Evolutionary conservation across 2,113 vertebrate species (phyloP).

Genomic region (Pangasianodon hypophthalmus): DNA sequence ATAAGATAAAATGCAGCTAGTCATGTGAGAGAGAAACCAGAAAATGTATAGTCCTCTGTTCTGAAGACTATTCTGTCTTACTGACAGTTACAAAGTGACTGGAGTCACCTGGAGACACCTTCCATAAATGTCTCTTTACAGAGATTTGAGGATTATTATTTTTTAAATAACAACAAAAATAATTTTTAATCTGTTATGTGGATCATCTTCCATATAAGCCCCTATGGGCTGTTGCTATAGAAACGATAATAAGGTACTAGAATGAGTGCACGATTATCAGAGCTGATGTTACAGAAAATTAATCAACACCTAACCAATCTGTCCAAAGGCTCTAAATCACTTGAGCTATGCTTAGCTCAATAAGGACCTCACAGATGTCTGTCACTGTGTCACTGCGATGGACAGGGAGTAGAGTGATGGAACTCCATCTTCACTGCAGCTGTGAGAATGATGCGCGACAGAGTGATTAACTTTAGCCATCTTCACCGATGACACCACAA

Average conservation of each 20-base stretch:
- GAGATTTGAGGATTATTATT: not conserved
- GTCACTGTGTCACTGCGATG: constrained; percentile 35
- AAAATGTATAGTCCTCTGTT: not conserved
- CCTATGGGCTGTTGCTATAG: not conserved
- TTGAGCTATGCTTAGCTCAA: constrained; percentile 46
- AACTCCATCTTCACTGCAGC: constrained; percentile 20
- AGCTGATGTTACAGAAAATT: not conserved
- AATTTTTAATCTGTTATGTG: not conserved
- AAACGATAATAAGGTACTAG: not conserved
- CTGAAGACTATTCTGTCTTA: not conserved
- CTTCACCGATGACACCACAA: not conserved
- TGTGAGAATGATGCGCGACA: constrained; percentile 47
- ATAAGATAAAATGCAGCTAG: not conserved
- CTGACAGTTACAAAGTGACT: not conserved
- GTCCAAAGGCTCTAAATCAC: constrained; percentile 16
- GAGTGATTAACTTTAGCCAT: constrained; percentile 45
- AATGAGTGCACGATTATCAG: not conserved
- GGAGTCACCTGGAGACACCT: not conserved
- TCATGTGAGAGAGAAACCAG: not conserved
- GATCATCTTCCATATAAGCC: not conserved
- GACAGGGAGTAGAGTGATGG: constrained; percentile 41
- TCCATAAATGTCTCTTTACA: not conserved
- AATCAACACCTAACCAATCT: not conserved
- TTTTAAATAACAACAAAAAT: not conserved
- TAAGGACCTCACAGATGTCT: constrained; percentile 53